Conservation (phyloP, 1,140 invertebrate species). For the Bombus confusus region DNA sequence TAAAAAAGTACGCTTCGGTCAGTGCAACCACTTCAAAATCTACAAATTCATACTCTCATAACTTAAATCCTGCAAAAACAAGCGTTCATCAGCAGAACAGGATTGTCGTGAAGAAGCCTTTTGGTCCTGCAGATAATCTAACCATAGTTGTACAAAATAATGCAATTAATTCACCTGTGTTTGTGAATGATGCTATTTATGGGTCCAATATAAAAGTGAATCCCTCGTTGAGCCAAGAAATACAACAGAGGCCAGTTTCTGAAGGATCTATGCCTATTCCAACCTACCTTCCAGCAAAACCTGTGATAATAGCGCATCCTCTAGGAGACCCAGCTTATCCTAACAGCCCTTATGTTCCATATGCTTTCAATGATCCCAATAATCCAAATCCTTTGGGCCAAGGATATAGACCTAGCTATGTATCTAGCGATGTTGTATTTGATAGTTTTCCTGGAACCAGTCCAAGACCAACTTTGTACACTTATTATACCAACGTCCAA, state of each 20-base stretch:
- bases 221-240: background rate
- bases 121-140: conserved; percentile 72
- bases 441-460: conserved; percentile 46
- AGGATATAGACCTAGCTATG: conserved; percentile 62
- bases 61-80: conserved; percentile 63
- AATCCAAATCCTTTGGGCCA: conserved; percentile 77
- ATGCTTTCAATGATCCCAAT: conserved; percentile 72
- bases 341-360: conserved; percentile 66
- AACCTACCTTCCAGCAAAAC: background rate
- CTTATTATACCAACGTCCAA: conserved; percentile 57
- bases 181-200: conserved; percentile 74
- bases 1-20: background rate
- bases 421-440: conserved; percentile 67
- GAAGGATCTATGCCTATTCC: background rate
- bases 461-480: conserved; percentile 61
- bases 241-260: background rate
- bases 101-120: conserved; percentile 72
- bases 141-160: conserved; percentile 78
- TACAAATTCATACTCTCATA: background rate
- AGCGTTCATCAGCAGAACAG: conserved; percentile 77
- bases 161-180: conserved; percentile 76
- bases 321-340: background rate
- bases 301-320: conserved; percentile 58
- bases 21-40: background rate
- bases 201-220: conserved; percentile 58